Percentiles rank a stretch among this genome's conserved stretches.
These are phyloP conservation scores for Hipposideros larvatus DNA, from an alignment of 2,797 vertebrate species.

Conservation along the genomic window DNA sequence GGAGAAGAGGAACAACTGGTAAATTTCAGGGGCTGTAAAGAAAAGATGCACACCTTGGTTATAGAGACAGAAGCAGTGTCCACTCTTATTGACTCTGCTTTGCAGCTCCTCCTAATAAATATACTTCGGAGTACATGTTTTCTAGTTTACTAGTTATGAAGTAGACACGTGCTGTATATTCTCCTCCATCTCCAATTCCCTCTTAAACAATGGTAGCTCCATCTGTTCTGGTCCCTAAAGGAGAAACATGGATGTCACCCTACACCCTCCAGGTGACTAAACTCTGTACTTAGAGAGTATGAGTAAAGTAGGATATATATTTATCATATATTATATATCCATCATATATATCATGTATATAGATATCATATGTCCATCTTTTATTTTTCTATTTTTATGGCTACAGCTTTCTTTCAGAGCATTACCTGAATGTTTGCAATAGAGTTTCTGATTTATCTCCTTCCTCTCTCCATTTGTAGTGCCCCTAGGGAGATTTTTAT, in stretches of 20 bases:
- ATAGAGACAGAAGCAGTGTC: background rate
- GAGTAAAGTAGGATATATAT: no score
- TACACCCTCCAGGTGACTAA: background rate
- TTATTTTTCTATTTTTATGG: background rate
- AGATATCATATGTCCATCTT: background rate
- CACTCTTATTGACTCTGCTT: background rate
- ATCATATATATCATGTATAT: background rate
- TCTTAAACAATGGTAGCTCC: background rate
- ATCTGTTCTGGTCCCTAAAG: background rate
- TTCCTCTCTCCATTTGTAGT: background rate
- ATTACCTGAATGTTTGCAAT: slow-evolving; percentile 3
- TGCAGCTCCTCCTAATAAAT: background rate
- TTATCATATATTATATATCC: no score
- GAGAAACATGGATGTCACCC: background rate
- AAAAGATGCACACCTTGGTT: background rate
- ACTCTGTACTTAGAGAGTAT: background rate
- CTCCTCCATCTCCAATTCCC: background rate
- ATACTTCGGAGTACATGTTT: background rate
- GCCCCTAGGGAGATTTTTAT: background rate
- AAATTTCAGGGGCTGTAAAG: background rate
- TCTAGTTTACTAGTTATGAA: background rate
- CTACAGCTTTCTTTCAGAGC: slow-evolving; percentile 27
- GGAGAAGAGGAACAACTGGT: background rate
- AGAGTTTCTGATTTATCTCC: background rate
- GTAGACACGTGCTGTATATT: background rate